A percentile compares a stretch with the other conserved stretches of the same genome.
These are phyloP conservation scores for Euura lappo DNA, from an alignment of 1,140 invertebrate species.

Conservation along the genomic window DNA sequence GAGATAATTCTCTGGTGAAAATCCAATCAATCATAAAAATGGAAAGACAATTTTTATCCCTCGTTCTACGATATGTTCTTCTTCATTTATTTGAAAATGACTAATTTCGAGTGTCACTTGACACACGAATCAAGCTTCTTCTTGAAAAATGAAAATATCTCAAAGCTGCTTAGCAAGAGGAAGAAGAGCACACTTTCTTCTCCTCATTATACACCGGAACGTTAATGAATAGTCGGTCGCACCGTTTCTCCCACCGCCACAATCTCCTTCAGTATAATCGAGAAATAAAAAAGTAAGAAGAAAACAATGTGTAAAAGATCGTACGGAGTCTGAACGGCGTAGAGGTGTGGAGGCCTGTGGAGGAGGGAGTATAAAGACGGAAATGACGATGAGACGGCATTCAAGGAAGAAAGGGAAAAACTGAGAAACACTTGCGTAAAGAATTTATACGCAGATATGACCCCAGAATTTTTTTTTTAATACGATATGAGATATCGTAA, in stretches of 20 bases:
- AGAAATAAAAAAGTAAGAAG: not conserved
- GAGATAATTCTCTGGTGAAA: too few species aligned
- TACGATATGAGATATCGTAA: not conserved
- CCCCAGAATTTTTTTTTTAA: not conserved
- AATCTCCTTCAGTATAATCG: not conserved
- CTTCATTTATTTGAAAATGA: not conserved
- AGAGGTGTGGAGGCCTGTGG: not conserved
- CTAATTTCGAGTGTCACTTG: not conserved
- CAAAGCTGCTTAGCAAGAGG: not conserved
- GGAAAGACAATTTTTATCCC: not conserved
- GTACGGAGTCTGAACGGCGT: not conserved
- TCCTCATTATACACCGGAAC: not conserved
- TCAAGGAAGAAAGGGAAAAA: too few species aligned
- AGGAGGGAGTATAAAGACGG: not conserved
- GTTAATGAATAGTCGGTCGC: not conserved
- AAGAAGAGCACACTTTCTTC: conserved; percentile 2
- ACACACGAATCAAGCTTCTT: not conserved
- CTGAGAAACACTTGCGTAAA: not conserved
- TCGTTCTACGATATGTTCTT: not conserved
- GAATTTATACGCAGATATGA: not conserved
- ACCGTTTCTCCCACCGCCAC: not conserved
- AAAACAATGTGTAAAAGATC: not conserved
- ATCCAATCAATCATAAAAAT: not conserved
- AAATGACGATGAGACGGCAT: not conserved
- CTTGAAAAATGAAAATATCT: not conserved